Percentiles rank a stretch among this genome's conserved stretches.
These are phyloP conservation scores for Darevskia nairensis DNA, from an alignment of 2,797 vertebrate species.

Conservation along the genomic window DNA sequence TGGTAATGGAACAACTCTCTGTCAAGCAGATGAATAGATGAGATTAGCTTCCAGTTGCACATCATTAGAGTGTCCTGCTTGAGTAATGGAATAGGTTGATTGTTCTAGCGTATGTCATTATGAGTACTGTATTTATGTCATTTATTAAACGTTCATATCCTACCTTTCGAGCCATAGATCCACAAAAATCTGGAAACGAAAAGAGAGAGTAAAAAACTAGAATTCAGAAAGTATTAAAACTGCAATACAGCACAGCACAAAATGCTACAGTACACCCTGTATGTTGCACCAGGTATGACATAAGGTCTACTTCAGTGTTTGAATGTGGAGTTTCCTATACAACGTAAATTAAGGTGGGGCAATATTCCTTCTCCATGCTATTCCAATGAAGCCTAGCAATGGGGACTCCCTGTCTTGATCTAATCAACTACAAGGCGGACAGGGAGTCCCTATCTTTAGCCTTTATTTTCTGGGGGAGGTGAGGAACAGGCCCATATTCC, in stretches of 20 bases:
- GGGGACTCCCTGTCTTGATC: too few species aligned
- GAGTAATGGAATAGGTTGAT: neutral
- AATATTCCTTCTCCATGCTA: neutral
- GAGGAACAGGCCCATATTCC: neutral
- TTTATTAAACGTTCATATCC: neutral
- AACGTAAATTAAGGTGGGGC: neutral
- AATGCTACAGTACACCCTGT: too few species aligned
- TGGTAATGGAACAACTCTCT: conserved; percentile 11
- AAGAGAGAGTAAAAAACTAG: neutral
- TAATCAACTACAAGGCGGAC: neutral
- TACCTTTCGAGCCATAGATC: neutral
- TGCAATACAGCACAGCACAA: neutral
- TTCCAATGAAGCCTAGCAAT: too few species aligned
- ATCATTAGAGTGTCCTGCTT: conserved; percentile 16
- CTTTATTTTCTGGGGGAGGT: neutral
- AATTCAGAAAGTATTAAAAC: neutral
- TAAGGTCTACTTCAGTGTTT: neutral
- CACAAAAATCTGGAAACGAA: too few species aligned
- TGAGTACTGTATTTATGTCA: neutral
- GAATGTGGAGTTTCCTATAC: neutral
- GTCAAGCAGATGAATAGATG: conserved; percentile 21
- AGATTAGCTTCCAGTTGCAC: conserved; percentile 7
- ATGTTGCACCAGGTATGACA: neutral
- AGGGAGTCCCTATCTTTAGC: neutral
- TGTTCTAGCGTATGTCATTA: conserved; percentile 3